phyloP scores from a whole-genome alignment of 2,797 vertebrate species.

The Neomorphus geoffroyi region DNA sequence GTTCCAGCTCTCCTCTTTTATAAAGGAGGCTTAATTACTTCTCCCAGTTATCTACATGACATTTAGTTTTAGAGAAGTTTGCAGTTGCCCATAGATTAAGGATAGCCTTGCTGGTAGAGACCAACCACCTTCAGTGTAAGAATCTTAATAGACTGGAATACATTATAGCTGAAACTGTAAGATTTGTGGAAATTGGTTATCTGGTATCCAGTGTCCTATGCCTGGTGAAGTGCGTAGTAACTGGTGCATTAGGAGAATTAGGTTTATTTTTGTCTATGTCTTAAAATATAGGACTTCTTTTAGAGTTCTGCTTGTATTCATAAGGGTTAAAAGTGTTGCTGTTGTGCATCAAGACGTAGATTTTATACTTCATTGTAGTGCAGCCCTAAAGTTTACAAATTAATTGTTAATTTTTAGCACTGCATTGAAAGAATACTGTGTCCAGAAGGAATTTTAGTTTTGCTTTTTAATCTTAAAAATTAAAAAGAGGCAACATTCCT shows the following conservation, averaged over 20 bases:
- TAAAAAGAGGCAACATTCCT: background rate
- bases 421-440: background rate
- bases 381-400: background rate
- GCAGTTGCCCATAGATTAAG: background rate
- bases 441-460: background rate
- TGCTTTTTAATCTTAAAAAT: background rate
- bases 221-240: background rate
- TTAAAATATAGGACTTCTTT: background rate
- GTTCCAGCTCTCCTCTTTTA: background rate
- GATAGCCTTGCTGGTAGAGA: background rate
- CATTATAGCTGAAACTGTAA: background rate
- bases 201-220: background rate
- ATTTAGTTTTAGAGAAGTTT: conserved; percentile 6
- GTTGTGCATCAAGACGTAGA: background rate
- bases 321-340: background rate
- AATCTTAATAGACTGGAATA: background rate
- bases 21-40: background rate
- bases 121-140: background rate
- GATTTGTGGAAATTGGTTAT: background rate
- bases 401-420: background rate
- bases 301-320: background rate
- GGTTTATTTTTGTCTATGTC: background rate
- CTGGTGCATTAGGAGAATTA: background rate
- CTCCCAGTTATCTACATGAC: background rate
- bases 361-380: background rate